Percentiles rank a stretch among this genome's conserved stretches.
phyloP scores from a whole-genome alignment of 92 coral and sea anemone genomes.

The Bergia sp. region DNA sequence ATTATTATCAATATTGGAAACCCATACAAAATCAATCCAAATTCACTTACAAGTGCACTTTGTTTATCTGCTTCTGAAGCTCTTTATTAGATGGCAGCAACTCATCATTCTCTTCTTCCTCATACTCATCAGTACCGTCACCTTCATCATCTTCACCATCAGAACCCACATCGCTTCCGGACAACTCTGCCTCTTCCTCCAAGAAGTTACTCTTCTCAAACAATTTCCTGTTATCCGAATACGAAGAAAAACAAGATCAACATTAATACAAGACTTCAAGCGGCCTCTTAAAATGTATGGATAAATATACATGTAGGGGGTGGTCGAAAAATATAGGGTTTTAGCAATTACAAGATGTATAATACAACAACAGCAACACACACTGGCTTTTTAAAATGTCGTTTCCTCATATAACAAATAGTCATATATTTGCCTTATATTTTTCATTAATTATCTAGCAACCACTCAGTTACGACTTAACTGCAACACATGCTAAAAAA shows the following conservation, averaged over 20 bases:
- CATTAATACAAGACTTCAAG: too few species aligned
- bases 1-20: neutral
- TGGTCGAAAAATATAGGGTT: too few species aligned
- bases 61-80: conserved; percentile 92
- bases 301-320: too few species aligned
- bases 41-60: conserved; percentile 91
- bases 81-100: conserved; percentile 93
- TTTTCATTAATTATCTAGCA: too few species aligned
- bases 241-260: neutral
- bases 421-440: too few species aligned
- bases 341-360: too few species aligned
- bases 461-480: too few species aligned
- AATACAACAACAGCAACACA: too few species aligned
- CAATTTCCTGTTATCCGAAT: conserved; percentile 43
- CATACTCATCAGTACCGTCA: conserved; percentile 82
- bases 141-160: conserved; percentile 91
- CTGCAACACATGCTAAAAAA: too few species aligned
- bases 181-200: conserved; percentile 96
- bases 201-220: conserved; percentile 87
- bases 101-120: conserved; percentile 89
- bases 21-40: neutral
- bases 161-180: conserved; percentile 97
- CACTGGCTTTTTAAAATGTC: too few species aligned
- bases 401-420: too few species aligned
- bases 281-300: too few species aligned